phyloP scores from a whole-genome alignment of 1,140 invertebrate species.

The Sipha flava region DNA sequence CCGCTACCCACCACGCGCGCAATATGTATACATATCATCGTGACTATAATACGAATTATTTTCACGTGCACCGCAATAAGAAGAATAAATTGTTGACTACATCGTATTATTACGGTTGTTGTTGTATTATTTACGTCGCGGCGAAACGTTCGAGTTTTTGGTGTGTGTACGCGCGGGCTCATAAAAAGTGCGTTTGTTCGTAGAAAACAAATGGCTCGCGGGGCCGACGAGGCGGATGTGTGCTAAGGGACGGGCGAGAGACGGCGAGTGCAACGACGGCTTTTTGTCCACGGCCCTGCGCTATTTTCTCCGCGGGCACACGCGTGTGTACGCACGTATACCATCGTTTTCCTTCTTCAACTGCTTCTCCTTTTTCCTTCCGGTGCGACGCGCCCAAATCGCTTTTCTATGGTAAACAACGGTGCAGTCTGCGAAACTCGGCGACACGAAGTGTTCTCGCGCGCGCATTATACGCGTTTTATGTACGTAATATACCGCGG shows the following conservation, averaged over 20 bases:
- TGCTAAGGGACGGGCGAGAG: neutral
- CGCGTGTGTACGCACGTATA: neutral
- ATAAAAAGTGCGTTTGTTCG: conserved; percentile 12
- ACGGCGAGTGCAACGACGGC: neutral
- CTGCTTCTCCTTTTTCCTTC: conserved; percentile 21
- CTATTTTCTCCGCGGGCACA: neutral
- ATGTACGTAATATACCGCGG: too few relatives aligned
- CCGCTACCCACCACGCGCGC: too few relatives aligned
- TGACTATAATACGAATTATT: too few relatives aligned
- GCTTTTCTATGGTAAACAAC: conserved; percentile 29
- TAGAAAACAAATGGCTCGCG: conserved; percentile 8
- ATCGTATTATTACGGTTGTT: neutral
- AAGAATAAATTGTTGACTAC: too few relatives aligned
- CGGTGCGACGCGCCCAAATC: conserved; percentile 19
- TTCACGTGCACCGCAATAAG: too few relatives aligned
- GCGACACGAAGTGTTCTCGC: neutral
- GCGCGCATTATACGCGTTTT: neutral
- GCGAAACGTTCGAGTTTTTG: too few relatives aligned
- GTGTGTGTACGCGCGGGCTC: too few relatives aligned
- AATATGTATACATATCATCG: too few relatives aligned
- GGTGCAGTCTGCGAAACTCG: conserved; percentile 1
- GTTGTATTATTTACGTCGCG: neutral
- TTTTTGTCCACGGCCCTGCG: conserved; percentile 2
- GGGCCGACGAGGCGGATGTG: neutral
- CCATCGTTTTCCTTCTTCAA: conserved; percentile 16